Conservation (phyloP, 2,797 vertebrate species). For the Xenentodon cancila region DNA sequence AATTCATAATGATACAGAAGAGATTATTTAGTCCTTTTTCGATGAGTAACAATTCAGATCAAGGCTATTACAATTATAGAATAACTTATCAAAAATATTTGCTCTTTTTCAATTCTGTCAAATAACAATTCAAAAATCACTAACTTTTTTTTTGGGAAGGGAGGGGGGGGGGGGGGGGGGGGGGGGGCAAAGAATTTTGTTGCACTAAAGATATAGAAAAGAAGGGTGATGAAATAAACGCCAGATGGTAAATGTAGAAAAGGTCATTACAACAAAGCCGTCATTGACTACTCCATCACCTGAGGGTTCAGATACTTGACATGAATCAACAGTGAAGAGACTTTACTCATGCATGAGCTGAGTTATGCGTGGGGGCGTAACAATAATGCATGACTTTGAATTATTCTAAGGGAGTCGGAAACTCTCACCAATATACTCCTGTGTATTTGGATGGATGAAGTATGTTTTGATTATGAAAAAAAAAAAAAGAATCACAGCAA, state of each 20-base stretch:
- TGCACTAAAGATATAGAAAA: conserved; percentile 9
- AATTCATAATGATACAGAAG: conserved; percentile 24
- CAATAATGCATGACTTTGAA: too few relatives aligned
- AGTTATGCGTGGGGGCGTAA: too few relatives aligned
- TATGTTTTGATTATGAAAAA: too few relatives aligned
- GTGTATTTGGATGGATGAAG: conserved; percentile 1
- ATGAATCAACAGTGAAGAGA: conserved; percentile 4
- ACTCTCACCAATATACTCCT: conserved; percentile 9
- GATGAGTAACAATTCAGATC: conserved; percentile 14
- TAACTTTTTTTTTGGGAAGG: too few relatives aligned
- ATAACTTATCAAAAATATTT: conserved; percentile 65
- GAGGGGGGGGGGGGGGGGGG: too few relatives aligned
- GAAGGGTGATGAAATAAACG: background rate
- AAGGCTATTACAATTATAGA: conserved; percentile 30
- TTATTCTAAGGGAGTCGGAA: conserved; percentile 16
- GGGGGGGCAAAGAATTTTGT: conserved; percentile 8
- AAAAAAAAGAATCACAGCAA: too few relatives aligned
- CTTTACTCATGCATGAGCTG: conserved; percentile 14
- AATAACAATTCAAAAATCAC: conserved; percentile 13
- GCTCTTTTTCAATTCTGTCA: conserved; percentile 20
- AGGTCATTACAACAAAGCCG: conserved; percentile 4
- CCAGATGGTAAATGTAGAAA: conserved; percentile 24
- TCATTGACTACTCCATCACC: conserved; percentile 3
- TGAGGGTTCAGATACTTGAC: conserved; percentile 20
- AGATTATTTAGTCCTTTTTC: conserved; percentile 8